Base-by-base conservation (phyloP, 2,797 vertebrate genomes). In the Tauraco hartlaubi region DNA sequence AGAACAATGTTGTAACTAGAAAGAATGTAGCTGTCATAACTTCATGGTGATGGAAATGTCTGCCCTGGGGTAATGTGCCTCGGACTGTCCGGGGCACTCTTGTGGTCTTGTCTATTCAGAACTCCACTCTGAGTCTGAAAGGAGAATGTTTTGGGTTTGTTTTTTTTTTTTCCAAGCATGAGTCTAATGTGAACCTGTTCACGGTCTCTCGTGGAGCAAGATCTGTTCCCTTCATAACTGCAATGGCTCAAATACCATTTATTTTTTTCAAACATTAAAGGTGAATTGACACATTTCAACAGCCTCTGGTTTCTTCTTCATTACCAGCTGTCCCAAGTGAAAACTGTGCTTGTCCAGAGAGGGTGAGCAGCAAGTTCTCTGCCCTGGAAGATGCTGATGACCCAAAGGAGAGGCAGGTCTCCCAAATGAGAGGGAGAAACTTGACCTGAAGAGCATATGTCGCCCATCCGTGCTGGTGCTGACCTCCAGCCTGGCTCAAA, bases 191-290 rank as follows among this genome's bases (percentile, higher is more conserved):
- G 97, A 96, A 95, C 86, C 94, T 96, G 93, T 97, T 96, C 95
- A 95, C 49, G 4, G 87, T 97, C 96, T 96, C 63, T 91, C 4
- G 58, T 97, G 93, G 92, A 94, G 96, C 90, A 93, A 94, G 87
- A 39, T 95, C 94, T 88, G 91, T 96, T 96, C 95, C 96, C 93
- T 94, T 96, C 96, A 94, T 96, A 94, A 95, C 91, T 95, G 97
- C 97, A 94, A 95, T 96, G 96, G 97, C 97, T 97, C 96, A 97
- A 96, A 95, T 94, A 96, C 95, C 96, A 93, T 95, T 96, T 97
- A 76, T 96, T 96, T 97, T 97, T 97, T 95, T 95, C 93, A 91
- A 94, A 97, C 97, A 97, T 97, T 97, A 97, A 97, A 97, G 84
- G 95, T 85, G 94, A 97, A 96, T 93, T 97, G 96, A 97, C 96